Conservation (phyloP, 2,888 invertebrate genomes). For the Parnassius glacialis region DNA sequence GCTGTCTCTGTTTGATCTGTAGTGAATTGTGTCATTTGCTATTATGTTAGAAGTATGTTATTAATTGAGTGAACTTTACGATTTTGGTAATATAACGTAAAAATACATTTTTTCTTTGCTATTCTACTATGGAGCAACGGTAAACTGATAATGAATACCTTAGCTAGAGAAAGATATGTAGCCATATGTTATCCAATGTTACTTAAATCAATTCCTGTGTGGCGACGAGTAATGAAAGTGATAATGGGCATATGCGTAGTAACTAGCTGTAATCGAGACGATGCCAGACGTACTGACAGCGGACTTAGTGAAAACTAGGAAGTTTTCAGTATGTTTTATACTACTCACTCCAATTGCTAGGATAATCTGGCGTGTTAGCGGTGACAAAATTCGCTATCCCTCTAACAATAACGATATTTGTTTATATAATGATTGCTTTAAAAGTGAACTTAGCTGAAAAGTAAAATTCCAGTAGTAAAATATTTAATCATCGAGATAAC, state of each 20-base stretch:
- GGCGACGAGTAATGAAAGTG: conserved; percentile 49
- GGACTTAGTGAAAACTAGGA: conserved; percentile 41
- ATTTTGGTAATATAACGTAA: conserved; percentile 45
- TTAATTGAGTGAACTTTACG: conserved; percentile 35
- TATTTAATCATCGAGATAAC: conserved; percentile 53
- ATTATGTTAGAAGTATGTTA: conserved; percentile 50
- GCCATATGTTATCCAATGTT: conserved; percentile 54
- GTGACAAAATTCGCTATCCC: conserved; percentile 52
- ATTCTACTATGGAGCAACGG: conserved; percentile 53
- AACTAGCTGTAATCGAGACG: conserved; percentile 46
- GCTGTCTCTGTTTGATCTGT: conserved; percentile 66
- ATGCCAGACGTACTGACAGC: conserved; percentile 52
- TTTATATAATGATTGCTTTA: conserved; percentile 54
- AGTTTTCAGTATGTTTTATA: conserved; percentile 44
- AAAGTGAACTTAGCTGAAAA: conserved; percentile 48
- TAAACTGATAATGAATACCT: conserved; percentile 53
- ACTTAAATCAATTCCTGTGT: conserved; percentile 43
- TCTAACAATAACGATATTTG: conserved; percentile 51
- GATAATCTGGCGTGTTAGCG: conserved; percentile 45
- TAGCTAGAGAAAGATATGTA: conserved; percentile 56
- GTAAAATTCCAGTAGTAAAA: conserved; percentile 38
- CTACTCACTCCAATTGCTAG: conserved; percentile 46
- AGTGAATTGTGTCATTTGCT: conserved; percentile 55
- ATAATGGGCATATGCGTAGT: conserved; percentile 42
- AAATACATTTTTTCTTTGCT: conserved; percentile 50